These are phyloP conservation scores for Formica selysi DNA, from an alignment of 1,140 invertebrate species.

Conservation along the genomic window DNA sequence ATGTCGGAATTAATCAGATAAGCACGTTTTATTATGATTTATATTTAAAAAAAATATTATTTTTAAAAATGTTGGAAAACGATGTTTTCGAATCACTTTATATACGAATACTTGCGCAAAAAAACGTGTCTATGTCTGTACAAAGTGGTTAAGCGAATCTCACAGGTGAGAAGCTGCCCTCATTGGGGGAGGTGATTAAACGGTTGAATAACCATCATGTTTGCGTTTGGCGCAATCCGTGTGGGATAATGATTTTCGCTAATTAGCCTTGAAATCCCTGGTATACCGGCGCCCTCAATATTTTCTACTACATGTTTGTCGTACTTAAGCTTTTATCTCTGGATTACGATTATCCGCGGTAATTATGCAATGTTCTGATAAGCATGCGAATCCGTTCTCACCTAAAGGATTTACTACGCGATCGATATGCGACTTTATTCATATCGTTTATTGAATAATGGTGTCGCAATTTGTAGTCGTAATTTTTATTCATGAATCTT, in stretches of 20 bases:
- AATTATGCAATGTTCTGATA: conserved; percentile 40
- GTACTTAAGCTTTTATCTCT: conserved; percentile 21
- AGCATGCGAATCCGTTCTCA: not conserved
- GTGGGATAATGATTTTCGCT: conserved; percentile 71
- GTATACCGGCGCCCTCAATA: conserved; percentile 17
- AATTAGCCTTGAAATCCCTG: conserved; percentile 71
- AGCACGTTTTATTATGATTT: too few species aligned
- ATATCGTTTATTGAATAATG: not conserved
- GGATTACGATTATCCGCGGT: conserved; percentile 48
- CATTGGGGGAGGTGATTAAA: conserved; percentile 60
- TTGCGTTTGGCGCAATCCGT: conserved; percentile 61
- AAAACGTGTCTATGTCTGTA: not conserved
- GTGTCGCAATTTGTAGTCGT: too few species aligned
- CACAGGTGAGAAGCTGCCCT: conserved; percentile 38
- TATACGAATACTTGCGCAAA: not conserved
- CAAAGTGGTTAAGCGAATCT: conserved; percentile 28
- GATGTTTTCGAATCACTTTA: not conserved
- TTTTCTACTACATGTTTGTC: conserved; percentile 32
- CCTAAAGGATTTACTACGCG: not conserved
- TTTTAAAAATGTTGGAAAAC: not conserved
- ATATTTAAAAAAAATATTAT: too few species aligned
- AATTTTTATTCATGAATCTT: not conserved
- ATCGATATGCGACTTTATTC: not conserved
- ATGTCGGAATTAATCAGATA: too few species aligned
- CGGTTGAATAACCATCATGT: conserved; percentile 62